These are phyloP conservation scores for Coregonus sp. DNA, from an alignment of 2,797 vertebrate species.

Conservation along the genomic window DNA sequence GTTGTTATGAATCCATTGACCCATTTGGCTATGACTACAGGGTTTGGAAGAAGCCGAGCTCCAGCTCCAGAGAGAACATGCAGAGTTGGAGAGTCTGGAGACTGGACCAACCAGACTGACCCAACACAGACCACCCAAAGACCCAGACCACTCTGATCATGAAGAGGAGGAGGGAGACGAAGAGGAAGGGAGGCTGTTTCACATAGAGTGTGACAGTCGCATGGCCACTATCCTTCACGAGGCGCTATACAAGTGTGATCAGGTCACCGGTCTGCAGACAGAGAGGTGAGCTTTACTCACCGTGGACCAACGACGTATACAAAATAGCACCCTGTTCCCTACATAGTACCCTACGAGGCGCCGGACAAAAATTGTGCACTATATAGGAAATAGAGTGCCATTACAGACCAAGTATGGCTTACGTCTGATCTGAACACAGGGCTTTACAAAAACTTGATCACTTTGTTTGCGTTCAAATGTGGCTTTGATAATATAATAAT, in stretches of 20 bases:
- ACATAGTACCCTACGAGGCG: no score
- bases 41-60: conserved; percentile 82
- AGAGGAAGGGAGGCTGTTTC: conserved; percentile 52
- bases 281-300: conserved; percentile 74
- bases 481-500: no score
- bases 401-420: no score
- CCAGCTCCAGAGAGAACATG: conserved; percentile 75
- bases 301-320: no score
- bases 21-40: conserved; percentile 55
- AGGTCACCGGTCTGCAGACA: conserved; percentile 64
- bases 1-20: no score
- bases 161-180: conserved; percentile 25
- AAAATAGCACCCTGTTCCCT: no score
- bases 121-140: conserved; percentile 1
- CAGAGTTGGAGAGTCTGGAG: conserved; percentile 58
- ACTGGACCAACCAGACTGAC: conserved; percentile 30
- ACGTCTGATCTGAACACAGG: no score
- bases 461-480: no score
- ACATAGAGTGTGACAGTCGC: conserved; percentile 66
- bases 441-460: no score
- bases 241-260: conserved; percentile 77
- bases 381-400: no score
- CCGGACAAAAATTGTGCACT: no score
- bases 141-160: conserved; percentile 27
- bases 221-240: conserved; percentile 75